Evolutionary conservation across 2,888 invertebrate species (phyloP), one percentile per base, ranked within the genome.

Genomic region (Sisyra terminalis): DNA sequence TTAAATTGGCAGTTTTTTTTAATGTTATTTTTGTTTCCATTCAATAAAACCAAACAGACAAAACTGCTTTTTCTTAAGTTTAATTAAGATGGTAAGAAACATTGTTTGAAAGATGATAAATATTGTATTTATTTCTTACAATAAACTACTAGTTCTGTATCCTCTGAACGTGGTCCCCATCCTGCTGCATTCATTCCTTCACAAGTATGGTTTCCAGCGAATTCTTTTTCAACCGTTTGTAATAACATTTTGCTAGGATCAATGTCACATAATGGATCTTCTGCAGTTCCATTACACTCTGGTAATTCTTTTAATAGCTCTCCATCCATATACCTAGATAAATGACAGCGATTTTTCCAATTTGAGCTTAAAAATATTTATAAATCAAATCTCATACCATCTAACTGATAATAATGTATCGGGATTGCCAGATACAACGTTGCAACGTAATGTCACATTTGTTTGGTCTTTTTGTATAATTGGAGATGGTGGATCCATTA

Each of bases 131-230:
- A 24, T 24, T 24, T 71, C 80, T 73, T 61, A 85, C 84, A 86
- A 55, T 83, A 75, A 41, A 90, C 88, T 51, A 83, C 67, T 9
- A 92, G 71, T 52, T 87, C 82, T 17, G 79, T 77, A 46, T 78
- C 77, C 31, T 73, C 70, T 29, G 89, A 89, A 50, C 75, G 70
- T 30, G 75, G 73, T 34, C 90, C 90, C 85, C 89, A 89, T 7
- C 88, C 89, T 8, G 89, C 90, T 10, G 75, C 72, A 63, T 92
- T 93, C 59, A 75, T 78, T 11, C 92, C 93, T 54, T 82, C 79
- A 59, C 94, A 94, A 1, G 90, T 86, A 64, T 92, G 94, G 65
- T 92, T 92, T 17, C 92, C 93, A 53, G 90, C 86, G 62, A 92
- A 90, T 44, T 78, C 78, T 57, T 88, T 78, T 3, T 79, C 82